Percentiles rank a stretch among this genome's conserved stretches.
phyloP scores from a whole-genome alignment of 2,888 invertebrate species.

The Caenorhabditis uteleia region DNA sequence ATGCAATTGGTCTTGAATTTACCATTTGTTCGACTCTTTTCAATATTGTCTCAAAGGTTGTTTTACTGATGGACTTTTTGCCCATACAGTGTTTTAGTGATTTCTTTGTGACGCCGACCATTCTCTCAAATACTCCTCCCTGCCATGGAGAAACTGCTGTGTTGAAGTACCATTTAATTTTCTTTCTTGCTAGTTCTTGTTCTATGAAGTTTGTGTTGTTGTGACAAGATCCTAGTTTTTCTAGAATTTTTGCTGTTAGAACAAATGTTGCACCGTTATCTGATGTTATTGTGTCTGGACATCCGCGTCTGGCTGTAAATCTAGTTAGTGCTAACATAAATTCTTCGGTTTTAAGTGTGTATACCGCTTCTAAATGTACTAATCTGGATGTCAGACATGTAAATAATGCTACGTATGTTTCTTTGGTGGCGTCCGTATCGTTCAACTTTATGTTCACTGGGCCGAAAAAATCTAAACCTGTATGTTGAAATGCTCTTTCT shows the following conservation, averaged over 20 bases:
- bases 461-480: conserved; percentile 5
- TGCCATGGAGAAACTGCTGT: conserved; percentile 4
- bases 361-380: conserved; percentile 8
- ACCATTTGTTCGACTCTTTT: not conserved
- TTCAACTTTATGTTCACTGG: not conserved
- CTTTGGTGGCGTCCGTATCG: not conserved
- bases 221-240: too few species aligned
- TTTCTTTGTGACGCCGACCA: not conserved
- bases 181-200: not conserved
- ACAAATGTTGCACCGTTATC: conserved; percentile 18
- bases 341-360: conserved; percentile 5
- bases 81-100: not conserved
- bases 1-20: conserved; percentile 1
- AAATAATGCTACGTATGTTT: conserved; percentile 9
- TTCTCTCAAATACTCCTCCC: conserved; percentile 4
- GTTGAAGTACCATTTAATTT: conserved; percentile 3
- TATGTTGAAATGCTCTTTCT: conserved; percentile 4
- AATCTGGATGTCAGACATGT: conserved; percentile 11
- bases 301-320: conserved; percentile 10
- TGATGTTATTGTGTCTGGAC: conserved; percentile 6
- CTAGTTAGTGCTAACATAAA: conserved; percentile 9
- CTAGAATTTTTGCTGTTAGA: conserved; percentile 4
- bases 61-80: not conserved
- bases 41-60: not conserved
- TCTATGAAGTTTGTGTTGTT: not conserved